A percentile compares a stretch with the other conserved stretches of the same genome.
phyloP scores from a whole-genome alignment of 2,113 vertebrate genomes.

The Fregetta grallaria region DNA sequence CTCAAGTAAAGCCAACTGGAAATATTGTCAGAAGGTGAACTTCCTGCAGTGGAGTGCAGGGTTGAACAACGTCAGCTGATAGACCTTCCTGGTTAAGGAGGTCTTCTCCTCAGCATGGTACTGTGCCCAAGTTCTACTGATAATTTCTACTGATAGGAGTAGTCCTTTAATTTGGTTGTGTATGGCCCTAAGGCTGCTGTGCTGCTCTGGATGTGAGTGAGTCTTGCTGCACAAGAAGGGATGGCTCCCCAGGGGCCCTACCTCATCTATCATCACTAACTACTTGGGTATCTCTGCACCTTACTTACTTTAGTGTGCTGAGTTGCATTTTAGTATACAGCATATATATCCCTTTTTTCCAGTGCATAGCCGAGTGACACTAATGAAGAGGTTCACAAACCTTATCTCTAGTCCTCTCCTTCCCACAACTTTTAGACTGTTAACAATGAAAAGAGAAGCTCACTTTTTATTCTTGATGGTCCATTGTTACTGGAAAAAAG shows the following conservation, averaged over 20 bases:
- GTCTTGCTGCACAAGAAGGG: background rate
- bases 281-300: background rate
- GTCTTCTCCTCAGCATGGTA: background rate
- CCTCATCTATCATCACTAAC: background rate
- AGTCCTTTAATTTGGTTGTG: background rate
- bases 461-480: background rate
- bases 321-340: background rate
- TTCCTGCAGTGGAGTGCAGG: background rate
- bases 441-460: background rate
- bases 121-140: background rate
- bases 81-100: background rate
- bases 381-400: background rate
- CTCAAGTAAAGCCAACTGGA: background rate
- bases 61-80: rapidly evolving
- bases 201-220: background rate
- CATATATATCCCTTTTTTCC: background rate
- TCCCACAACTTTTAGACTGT: background rate
- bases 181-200: background rate
- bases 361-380: background rate
- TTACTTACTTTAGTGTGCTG: too few relatives aligned
- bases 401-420: background rate
- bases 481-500: background rate
- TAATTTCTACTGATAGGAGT: background rate
- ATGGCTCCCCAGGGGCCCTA: background rate
- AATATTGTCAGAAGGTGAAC: background rate